A percentile compares a stretch with the other conserved stretches of the same genome.
These are phyloP conservation scores for Mormyrops boulengeri DNA, from an alignment of 2,797 vertebrate species.

Conservation along the genomic window DNA sequence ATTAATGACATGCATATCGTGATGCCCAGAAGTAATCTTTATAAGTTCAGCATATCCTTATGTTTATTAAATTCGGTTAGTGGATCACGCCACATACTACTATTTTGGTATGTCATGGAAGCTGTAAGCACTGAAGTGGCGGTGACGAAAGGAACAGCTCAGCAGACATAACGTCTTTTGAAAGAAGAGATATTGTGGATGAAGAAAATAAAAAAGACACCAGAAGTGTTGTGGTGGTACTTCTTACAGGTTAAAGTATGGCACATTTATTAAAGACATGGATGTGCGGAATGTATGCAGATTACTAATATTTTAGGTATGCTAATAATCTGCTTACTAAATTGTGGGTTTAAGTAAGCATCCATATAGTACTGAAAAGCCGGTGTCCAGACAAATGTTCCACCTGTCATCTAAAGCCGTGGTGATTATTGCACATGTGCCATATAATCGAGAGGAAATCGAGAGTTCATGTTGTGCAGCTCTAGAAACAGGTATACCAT, in stretches of 20 bases:
- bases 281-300: background rate
- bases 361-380: background rate
- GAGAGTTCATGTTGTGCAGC: background rate
- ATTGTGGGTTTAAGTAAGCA: background rate
- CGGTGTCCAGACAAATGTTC: background rate
- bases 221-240: no score
- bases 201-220: background rate
- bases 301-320: background rate
- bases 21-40: background rate
- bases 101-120: background rate
- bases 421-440: background rate
- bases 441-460: background rate
- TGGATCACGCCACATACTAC: background rate
- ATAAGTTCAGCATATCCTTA: background rate
- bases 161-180: background rate
- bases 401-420: background rate
- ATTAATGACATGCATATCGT: background rate
- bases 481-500: background rate
- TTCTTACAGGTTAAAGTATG: background rate
- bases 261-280: background rate
- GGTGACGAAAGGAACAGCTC: background rate
- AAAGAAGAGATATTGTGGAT: background rate
- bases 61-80: background rate
- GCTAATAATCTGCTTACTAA: background rate
- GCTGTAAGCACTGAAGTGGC: background rate